Evolutionary conservation across 2,797 vertebrate genomes (phyloP).

Genomic region (Thalassophryne amazonica): DNA sequence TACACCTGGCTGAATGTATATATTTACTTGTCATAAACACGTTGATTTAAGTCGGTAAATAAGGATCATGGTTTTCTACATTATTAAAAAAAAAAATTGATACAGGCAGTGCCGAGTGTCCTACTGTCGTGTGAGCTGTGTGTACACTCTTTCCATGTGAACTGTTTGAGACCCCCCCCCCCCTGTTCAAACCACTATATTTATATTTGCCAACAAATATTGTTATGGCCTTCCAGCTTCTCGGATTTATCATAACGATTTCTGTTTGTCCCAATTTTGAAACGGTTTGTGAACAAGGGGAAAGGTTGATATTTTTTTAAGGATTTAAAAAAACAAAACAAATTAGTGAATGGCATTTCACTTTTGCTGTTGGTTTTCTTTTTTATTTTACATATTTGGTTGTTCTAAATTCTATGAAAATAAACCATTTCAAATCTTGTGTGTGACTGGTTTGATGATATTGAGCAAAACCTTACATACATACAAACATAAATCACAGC

Average conservation of each 20-base stretch:
- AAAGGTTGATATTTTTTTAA: conserved; percentile 83
- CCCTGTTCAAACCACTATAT: conserved; percentile 86
- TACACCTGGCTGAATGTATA: conserved; percentile 79
- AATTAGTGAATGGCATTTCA: conserved; percentile 62
- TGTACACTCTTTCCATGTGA: conserved; percentile 76
- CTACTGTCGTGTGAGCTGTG: conserved; percentile 67
- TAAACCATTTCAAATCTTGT: conserved; percentile 77
- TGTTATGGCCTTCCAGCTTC: conserved; percentile 76
- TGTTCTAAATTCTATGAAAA: conserved; percentile 79
- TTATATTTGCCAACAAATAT: conserved; percentile 84
- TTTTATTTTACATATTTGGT: conserved; percentile 80
- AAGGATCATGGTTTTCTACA: conserved; percentile 77
- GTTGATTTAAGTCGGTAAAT: conserved; percentile 61
- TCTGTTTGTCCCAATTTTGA: conserved; percentile 72
- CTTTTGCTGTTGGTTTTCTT: conserved; percentile 73
- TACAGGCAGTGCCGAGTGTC: conserved; percentile 74
- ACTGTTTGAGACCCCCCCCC: conserved; percentile 76
- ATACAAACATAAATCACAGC: conserved; percentile 46
- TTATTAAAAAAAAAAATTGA: conserved; percentile 70
- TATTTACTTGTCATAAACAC: conserved; percentile 78
- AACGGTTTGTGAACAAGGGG: conserved; percentile 76
- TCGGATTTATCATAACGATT: conserved; percentile 58
- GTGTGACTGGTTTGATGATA: conserved; percentile 62
- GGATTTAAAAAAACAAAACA: conserved; percentile 64
- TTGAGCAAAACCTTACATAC: conserved; percentile 62